Evolutionary conservation across 2,113 vertebrate species (phyloP).

Genomic region (Gymnogyps californianus): DNA sequence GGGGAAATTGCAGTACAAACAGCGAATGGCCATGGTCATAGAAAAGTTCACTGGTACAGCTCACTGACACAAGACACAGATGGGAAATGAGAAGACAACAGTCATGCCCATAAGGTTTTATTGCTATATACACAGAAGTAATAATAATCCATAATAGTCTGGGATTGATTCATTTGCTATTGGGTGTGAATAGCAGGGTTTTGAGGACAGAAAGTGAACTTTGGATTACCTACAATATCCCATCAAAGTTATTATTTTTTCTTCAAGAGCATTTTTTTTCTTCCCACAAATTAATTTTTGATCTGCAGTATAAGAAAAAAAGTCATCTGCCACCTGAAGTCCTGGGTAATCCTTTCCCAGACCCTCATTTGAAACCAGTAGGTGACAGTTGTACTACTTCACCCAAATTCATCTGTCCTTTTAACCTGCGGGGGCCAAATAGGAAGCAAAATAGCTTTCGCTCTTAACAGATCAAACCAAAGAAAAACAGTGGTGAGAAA

Average conservation of each 20-base stretch:
- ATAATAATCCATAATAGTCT: not conserved
- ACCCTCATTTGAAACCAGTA: not conserved
- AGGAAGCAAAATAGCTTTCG: slow-evolving; percentile 10
- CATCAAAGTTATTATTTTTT: not conserved
- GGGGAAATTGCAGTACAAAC: not conserved
- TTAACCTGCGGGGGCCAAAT: not conserved
- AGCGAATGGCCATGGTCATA: not conserved
- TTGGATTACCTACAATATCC: not conserved
- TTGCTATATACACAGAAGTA: not conserved
- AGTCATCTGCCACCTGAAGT: not conserved
- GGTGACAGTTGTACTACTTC: slow-evolving; percentile 35
- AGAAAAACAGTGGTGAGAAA: slow-evolving; percentile 37
- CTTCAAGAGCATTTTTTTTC: not conserved
- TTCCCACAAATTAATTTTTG: slow-evolving; percentile 9
- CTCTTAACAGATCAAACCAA: slow-evolving; percentile 27
- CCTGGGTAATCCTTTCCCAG: not conserved
- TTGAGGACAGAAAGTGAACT: not conserved
- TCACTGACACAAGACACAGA: not conserved
- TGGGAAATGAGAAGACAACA: slow-evolving; percentile 4
- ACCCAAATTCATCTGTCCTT: slow-evolving; percentile 20
- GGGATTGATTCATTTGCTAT: not conserved
- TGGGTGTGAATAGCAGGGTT: not conserved
- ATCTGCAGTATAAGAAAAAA: not conserved
- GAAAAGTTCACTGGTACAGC: not conserved
- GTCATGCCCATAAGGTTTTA: not conserved